These are phyloP conservation scores for Coluber constrictor DNA, from an alignment of 2,797 vertebrate genomes.

Conservation along the genomic window DNA sequence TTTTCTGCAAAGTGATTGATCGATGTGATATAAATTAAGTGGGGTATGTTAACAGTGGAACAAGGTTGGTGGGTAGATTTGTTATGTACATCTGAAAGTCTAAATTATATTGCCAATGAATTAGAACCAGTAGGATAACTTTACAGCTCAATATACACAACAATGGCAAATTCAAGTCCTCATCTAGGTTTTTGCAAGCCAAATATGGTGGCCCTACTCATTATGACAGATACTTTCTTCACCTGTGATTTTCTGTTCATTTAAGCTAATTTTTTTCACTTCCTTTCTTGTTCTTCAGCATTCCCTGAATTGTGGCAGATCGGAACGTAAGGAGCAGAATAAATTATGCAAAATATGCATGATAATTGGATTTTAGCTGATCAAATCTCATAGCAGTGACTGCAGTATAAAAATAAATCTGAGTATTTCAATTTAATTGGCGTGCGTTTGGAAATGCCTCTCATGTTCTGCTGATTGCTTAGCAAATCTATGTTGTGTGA, in stretches of 20 bases:
- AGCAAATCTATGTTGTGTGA: not conserved
- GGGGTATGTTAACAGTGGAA: not conserved
- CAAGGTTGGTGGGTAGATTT: not conserved
- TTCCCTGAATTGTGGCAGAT: not conserved
- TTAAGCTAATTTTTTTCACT: not conserved
- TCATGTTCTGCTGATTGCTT: slow-evolving; percentile 24
- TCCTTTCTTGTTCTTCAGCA: not conserved
- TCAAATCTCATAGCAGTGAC: not conserved
- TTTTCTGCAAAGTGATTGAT: not conserved
- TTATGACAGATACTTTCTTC: not conserved
- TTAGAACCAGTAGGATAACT: not conserved
- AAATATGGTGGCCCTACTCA: not conserved
- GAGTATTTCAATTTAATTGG: slow-evolving; percentile 8
- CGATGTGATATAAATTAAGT: not conserved
- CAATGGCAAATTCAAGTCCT: not conserved
- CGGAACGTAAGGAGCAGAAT: slow-evolving; percentile 6
- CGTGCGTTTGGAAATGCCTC: slow-evolving; percentile 4
- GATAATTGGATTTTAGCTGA: slow-evolving; percentile 22
- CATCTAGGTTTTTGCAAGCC: not conserved
- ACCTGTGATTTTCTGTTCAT: not conserved
- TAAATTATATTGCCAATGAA: not conserved
- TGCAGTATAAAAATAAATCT: slow-evolving; percentile 3
- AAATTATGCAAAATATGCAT: slow-evolving; percentile 14
- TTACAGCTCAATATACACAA: not conserved
- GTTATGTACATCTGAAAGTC: not conserved